These are phyloP conservation scores for Drosophila yakuba DNA, from an alignment of 1,140 invertebrate genomes.

Conservation along the genomic window DNA sequence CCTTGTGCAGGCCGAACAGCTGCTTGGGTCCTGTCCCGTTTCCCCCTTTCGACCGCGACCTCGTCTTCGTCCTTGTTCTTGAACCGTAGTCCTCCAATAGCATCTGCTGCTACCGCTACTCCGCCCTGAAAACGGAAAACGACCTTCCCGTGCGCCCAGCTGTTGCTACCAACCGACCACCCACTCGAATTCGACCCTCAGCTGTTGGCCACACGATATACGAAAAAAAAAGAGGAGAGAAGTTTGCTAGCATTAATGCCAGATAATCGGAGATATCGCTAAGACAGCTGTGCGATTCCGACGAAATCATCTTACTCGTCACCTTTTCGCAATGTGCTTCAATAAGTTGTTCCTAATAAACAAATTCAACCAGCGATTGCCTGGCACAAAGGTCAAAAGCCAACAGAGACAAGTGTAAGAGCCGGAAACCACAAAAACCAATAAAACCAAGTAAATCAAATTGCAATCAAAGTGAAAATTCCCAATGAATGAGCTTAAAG, in stretches of 20 bases:
- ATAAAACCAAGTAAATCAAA: conserved; percentile 27
- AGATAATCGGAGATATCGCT: conserved; percentile 5
- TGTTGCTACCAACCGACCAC: conserved; percentile 27
- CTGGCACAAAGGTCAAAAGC: conserved; percentile 56
- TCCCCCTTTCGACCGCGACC: background rate
- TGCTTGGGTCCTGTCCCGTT: conserved; percentile 57
- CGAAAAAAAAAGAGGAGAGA: background rate
- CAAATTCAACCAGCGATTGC: conserved; percentile 43
- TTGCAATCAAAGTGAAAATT: conserved; percentile 28
- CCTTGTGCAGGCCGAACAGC: conserved; percentile 82
- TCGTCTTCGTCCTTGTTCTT: conserved; percentile 37
- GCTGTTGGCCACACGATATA: conserved; percentile 29
- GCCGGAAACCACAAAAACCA: conserved; percentile 1
- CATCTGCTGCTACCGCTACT: conserved; percentile 6
- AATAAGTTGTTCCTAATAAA: conserved; percentile 63
- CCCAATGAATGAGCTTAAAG: background rate
- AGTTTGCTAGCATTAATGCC: conserved; percentile 8
- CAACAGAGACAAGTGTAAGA: conserved; percentile 24
- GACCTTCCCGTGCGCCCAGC: conserved; percentile 29
- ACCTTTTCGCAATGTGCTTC: conserved; percentile 61
- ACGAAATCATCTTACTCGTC: conserved; percentile 14
- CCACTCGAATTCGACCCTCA: conserved; percentile 18
- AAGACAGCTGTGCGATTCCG: conserved; percentile 48
- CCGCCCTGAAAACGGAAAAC: conserved; percentile 11
- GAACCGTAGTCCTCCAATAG: conserved; percentile 30